phyloP scores from a whole-genome alignment of 1,140 invertebrate species.

The Drosophila quadrilineata region DNA sequence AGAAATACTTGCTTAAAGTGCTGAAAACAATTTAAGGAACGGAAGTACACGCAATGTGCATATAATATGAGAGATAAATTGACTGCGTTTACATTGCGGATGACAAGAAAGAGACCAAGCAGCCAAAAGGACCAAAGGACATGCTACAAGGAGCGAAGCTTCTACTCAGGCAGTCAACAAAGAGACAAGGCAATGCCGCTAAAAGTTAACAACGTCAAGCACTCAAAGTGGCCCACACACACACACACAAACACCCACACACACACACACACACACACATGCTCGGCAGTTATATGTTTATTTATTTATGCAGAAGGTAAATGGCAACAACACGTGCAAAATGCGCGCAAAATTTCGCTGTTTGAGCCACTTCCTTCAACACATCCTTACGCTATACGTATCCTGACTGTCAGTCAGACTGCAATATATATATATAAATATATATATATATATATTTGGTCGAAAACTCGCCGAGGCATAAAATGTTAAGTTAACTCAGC shows the following conservation, averaged over 20 bases:
- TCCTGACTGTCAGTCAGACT: constrained; percentile 18
- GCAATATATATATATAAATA: no score
- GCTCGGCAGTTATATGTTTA: constrained; percentile 47
- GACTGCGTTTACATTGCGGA: constrained; percentile 42
- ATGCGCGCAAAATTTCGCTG: constrained; percentile 50
- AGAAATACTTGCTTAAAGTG: constrained; percentile 26
- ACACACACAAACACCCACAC: background rate
- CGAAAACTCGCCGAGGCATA: background rate
- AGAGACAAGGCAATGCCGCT: constrained; percentile 39
- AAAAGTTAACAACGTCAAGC: constrained; percentile 46
- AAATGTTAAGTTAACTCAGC: background rate
- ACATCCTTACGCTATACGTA: constrained; percentile 15
- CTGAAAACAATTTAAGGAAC: constrained; percentile 53
- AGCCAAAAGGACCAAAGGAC: background rate
- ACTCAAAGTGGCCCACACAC: constrained; percentile 31
- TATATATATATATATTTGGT: no score
- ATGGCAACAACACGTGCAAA: constrained; percentile 53
- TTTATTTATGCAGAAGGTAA: constrained; percentile 60
- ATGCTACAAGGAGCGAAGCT: no score
- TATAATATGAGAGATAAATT: constrained; percentile 63
- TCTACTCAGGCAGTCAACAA: constrained; percentile 52
- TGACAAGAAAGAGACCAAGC: constrained; percentile 12
- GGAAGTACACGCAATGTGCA: constrained; percentile 62
- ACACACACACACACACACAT: constrained; percentile 5
- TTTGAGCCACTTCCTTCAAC: constrained; percentile 7